Evolutionary conservation across 2,888 invertebrate genomes (phyloP).

Genomic region (Strigamia maritima): DNA sequence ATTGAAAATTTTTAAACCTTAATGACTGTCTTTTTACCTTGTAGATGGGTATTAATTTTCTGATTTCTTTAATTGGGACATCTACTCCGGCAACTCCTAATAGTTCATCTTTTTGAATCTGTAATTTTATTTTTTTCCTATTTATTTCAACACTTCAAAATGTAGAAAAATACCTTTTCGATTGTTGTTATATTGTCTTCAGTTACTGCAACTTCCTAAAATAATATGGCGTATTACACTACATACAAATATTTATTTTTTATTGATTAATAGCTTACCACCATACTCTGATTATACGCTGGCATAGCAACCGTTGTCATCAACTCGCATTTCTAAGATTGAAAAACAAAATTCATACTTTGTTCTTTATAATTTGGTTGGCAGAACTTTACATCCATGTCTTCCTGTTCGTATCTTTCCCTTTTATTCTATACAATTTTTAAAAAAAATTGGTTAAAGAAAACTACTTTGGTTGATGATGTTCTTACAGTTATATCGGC

Average conservation of each 20-base stretch:
- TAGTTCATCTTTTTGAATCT: constrained; percentile 86
- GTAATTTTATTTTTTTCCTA: not conserved
- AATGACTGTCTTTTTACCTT: constrained; percentile 61
- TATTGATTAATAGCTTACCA: not conserved
- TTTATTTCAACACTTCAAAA: not conserved
- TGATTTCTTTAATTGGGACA: constrained; percentile 91
- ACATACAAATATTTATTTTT: not conserved
- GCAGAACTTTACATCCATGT: not conserved
- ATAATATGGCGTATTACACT: not conserved
- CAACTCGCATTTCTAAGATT: constrained; percentile 2
- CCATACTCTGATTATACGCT: not conserved
- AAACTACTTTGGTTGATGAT: not conserved
- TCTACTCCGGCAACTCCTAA: constrained; percentile 97
- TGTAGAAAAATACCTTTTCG: not conserved
- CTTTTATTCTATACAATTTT: not conserved
- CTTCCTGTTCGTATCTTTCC: not conserved
- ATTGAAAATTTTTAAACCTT: not conserved
- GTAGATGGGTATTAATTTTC: constrained; percentile 88
- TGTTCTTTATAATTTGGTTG: not conserved
- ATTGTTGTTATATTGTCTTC: not conserved
- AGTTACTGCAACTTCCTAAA: not conserved
- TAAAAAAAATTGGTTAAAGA: not conserved
- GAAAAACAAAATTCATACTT: not conserved
- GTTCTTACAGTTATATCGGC: constrained; percentile 79
- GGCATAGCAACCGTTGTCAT: not conserved